Evolutionary conservation across 2,888 invertebrate species (phyloP).

Genomic region (Drosophila dives): DNA sequence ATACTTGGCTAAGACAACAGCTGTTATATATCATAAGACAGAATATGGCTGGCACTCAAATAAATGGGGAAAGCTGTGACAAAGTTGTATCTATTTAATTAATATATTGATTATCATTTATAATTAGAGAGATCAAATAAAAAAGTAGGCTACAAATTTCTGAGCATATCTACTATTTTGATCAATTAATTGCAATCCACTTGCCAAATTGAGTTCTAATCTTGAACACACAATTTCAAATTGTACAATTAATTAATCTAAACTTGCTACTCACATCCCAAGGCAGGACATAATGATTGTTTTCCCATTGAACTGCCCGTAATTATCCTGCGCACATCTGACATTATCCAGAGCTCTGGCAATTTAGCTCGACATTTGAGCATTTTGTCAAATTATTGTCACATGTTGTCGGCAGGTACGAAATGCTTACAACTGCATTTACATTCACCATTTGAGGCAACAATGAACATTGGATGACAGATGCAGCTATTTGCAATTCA

Average conservation of each 20-base stretch:
- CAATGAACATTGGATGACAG: not conserved
- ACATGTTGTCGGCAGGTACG: slow-evolving; percentile 65
- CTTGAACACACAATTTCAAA: slow-evolving; percentile 20
- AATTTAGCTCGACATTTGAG: slow-evolving; percentile 1
- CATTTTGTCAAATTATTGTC: slow-evolving; percentile 57
- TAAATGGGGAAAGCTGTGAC: too few species aligned
- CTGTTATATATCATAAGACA: slow-evolving; percentile 18
- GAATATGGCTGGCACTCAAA: slow-evolving; percentile 4
- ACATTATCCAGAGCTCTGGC: slow-evolving; percentile 3
- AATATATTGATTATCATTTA: not conserved
- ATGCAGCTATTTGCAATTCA: slow-evolving; percentile 46
- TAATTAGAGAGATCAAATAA: not conserved
- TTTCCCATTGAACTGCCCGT: slow-evolving; percentile 17
- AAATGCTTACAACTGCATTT: slow-evolving; percentile 69
- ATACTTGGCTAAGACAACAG: slow-evolving; percentile 32
- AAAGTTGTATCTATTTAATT: not conserved
- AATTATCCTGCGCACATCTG: slow-evolving; percentile 24
- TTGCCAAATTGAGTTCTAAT: slow-evolving; percentile 19
- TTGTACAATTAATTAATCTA: slow-evolving; percentile 33
- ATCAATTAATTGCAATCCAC: slow-evolving; percentile 3
- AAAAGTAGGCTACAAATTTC: not conserved
- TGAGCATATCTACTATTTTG: not conserved
- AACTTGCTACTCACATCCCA: not conserved
- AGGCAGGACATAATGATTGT: slow-evolving; percentile 4
- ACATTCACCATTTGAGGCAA: slow-evolving; percentile 35